Conservation (phyloP, 2,113 vertebrate genomes). For the Neomonachus schauinslandi region DNA sequence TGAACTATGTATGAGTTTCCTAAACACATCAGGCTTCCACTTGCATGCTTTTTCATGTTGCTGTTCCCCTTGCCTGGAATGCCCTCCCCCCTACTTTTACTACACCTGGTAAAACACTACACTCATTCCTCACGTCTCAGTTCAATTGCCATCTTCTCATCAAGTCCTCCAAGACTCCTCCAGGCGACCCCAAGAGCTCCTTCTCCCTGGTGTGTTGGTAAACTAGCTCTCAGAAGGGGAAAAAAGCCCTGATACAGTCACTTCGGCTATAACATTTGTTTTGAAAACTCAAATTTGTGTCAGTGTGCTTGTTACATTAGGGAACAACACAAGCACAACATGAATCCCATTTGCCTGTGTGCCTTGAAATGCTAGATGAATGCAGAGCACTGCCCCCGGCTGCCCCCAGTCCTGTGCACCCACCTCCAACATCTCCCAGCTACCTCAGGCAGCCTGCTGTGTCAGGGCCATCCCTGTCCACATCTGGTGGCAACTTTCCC, state of each 20-base stretch:
- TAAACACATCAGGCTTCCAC: not conserved
- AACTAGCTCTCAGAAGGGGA: not conserved
- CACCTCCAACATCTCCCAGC: not conserved
- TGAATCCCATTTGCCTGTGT: not conserved
- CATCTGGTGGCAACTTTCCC: not conserved
- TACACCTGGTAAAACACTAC: not conserved
- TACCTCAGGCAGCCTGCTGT: not conserved
- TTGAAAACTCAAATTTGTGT: not conserved
- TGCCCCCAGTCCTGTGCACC: not conserved
- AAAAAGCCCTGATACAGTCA: not conserved
- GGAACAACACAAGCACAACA: not conserved
- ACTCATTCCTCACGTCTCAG: not conserved
- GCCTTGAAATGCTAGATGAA: not conserved
- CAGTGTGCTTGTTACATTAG: not conserved
- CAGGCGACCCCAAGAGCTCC: not conserved
- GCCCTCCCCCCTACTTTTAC: not conserved
- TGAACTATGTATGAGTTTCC: not conserved
- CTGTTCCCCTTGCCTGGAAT: not conserved
- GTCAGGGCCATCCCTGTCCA: not conserved
- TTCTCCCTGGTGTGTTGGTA: not conserved
- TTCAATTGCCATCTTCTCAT: not conserved
- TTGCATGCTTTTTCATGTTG: not conserved
- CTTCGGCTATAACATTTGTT: not conserved
- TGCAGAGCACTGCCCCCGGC: not conserved
- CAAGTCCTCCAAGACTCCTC: not conserved